Conservation (phyloP, 1,140 invertebrate genomes). For the Caenorhabditis latens region DNA sequence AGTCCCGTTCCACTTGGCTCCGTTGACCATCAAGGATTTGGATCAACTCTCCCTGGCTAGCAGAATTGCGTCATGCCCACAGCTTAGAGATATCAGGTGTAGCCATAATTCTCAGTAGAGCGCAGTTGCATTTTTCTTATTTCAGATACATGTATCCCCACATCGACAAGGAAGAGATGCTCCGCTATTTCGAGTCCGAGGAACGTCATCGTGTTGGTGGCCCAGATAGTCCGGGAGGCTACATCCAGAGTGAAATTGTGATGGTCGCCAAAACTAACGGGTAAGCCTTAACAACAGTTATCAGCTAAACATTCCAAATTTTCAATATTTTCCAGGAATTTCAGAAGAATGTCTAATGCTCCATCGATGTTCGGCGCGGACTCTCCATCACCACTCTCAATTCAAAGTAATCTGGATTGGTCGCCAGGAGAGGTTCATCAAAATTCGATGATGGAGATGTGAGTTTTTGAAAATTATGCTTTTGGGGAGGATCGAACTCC, state of each 20-base stretch:
- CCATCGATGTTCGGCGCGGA: constrained; percentile 72
- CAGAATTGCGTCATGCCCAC: constrained; percentile 75
- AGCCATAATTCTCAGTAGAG: not conserved
- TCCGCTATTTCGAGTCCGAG: constrained; percentile 73
- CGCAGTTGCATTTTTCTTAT: not conserved
- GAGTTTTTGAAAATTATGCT: constrained; percentile 41
- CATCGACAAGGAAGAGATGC: constrained; percentile 77
- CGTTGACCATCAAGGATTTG: constrained; percentile 77
- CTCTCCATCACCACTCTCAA: constrained; percentile 74
- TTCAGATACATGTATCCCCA: constrained; percentile 71
- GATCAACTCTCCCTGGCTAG: constrained; percentile 77
- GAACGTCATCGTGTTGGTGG: constrained; percentile 73
- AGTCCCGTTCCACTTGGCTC: constrained; percentile 76
- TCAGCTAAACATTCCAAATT: not conserved
- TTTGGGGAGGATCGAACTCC: not conserved
- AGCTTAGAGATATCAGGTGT: constrained; percentile 75
- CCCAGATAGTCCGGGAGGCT: constrained; percentile 69
- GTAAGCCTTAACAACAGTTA: constrained; percentile 28
- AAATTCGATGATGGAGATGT: constrained; percentile 74
- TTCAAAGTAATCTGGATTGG: constrained; percentile 74
- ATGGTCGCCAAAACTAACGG: constrained; percentile 76
- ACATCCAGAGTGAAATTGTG: constrained; percentile 77
- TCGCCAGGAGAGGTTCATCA: constrained; percentile 74
- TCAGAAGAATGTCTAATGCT: constrained; percentile 67
- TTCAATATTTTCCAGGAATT: constrained; percentile 4